phyloP scores from a whole-genome alignment of 1,140 invertebrate genomes.

The Drosophila fuyamai region DNA sequence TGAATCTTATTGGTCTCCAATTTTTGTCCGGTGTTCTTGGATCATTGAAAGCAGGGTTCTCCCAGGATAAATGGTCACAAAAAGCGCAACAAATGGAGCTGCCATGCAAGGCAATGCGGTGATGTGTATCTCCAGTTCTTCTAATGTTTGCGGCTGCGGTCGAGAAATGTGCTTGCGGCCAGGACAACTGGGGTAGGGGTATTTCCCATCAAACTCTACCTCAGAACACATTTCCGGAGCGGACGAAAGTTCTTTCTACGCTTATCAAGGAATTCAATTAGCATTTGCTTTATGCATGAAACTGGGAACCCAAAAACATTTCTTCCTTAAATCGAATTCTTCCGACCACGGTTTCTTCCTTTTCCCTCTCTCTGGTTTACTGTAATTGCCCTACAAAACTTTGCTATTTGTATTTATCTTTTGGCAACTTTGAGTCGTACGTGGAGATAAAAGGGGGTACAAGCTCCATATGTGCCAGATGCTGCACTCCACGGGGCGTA shows the following conservation, averaged over 20 bases:
- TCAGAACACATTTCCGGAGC: conserved; percentile 45
- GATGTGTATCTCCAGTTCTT: conserved; percentile 57
- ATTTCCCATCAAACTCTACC: conserved; percentile 13
- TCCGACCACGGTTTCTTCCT: neutral
- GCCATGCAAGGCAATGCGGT: conserved; percentile 40
- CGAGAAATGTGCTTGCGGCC: conserved; percentile 50
- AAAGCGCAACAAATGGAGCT: conserved; percentile 56
- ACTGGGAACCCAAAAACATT: conserved; percentile 27
- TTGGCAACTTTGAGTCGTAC: conserved; percentile 52
- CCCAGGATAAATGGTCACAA: conserved; percentile 52
- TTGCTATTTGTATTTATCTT: conserved; percentile 73
- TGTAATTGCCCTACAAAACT: conserved; percentile 58
- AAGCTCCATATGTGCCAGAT: conserved; percentile 49
- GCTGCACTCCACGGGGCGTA: conserved; percentile 66
- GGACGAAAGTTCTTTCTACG: conserved; percentile 46
- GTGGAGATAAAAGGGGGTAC: conserved; percentile 14
- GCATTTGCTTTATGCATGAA: conserved; percentile 75
- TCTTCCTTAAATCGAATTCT: conserved; percentile 17
- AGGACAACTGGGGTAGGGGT: conserved; percentile 13
- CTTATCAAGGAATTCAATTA: conserved; percentile 73
- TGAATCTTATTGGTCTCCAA: neutral
- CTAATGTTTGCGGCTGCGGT: conserved; percentile 66
- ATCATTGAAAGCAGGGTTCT: neutral
- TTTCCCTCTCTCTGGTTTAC: conserved; percentile 3
- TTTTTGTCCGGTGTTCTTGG: conserved; percentile 1